Conservation (phyloP, 2,797 vertebrate genomes). For the Aselliscus stoliczkanus region DNA sequence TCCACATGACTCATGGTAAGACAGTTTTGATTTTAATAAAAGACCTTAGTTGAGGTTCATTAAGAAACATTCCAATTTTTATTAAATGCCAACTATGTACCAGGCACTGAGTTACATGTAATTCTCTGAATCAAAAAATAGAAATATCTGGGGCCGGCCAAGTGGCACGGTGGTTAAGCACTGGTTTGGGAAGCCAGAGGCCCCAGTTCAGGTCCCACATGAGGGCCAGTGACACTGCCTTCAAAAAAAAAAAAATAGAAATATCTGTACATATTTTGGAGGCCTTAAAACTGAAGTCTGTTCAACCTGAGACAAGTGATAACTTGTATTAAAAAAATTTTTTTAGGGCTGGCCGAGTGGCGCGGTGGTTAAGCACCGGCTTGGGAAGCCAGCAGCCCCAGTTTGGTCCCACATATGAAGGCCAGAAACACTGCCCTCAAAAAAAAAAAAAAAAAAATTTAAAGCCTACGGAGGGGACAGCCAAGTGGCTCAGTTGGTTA, state of each 20-base stretch:
- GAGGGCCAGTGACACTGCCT: no score
- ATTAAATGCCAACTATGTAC: background rate
- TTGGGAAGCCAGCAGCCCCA: no score
- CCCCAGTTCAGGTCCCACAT: no score
- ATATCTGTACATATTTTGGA: background rate
- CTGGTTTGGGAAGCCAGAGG: no score
- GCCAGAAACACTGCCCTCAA: no score
- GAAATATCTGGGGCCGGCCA: background rate
- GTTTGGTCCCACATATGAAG: no score
- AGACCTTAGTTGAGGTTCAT: background rate
- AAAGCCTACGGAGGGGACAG: no score
- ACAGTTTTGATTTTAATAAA: background rate
- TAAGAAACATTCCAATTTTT: background rate
- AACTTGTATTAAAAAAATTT: background rate
- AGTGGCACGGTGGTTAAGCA: no score
- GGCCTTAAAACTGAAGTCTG: background rate
- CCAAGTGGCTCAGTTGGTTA: no score
- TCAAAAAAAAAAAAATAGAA: background rate
- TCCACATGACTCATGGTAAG: background rate
- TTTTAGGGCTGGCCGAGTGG: no score
- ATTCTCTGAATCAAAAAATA: background rate
- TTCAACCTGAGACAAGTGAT: background rate
- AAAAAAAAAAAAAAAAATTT: no score
- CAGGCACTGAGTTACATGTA: background rate
- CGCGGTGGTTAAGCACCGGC: no score